These are phyloP conservation scores for Actias luna DNA, from an alignment of 2,888 invertebrate genomes.

Conservation along the genomic window DNA sequence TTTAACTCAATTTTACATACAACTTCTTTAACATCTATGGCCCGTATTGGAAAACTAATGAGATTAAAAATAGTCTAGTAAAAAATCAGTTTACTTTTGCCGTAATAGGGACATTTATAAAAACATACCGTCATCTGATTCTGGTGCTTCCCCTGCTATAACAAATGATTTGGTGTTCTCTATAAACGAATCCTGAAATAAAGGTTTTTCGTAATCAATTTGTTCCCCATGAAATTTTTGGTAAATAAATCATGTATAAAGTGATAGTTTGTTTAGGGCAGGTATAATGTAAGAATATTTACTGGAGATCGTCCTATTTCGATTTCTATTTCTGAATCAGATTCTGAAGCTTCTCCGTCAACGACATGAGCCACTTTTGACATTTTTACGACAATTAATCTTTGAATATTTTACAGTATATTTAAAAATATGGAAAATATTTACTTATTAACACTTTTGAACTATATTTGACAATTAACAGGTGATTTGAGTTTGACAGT, in stretches of 20 bases:
- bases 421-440: no score
- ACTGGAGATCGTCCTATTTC: constrained; percentile 66
- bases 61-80: not conserved
- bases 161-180: constrained; percentile 50
- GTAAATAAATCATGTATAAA: not conserved
- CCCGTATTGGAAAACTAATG: not conserved
- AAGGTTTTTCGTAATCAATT: not conserved
- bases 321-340: constrained; percentile 68
- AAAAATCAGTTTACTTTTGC: not conserved
- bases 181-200: constrained; percentile 40
- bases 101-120: not conserved
- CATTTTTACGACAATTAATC: not conserved
- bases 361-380: constrained; percentile 54
- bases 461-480: no score
- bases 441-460: no score
- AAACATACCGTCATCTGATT: constrained; percentile 67
- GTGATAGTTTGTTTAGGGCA: not conserved
- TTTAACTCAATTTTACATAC: no score
- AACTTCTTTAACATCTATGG: no score
- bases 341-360: constrained; percentile 73
- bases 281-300: constrained; percentile 27
- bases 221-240: not conserved
- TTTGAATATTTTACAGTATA: no score
- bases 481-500: no score
- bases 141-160: constrained; percentile 67